phyloP scores from a whole-genome alignment of 2,888 invertebrate genomes.

The Drosophila niveifrons region DNA sequence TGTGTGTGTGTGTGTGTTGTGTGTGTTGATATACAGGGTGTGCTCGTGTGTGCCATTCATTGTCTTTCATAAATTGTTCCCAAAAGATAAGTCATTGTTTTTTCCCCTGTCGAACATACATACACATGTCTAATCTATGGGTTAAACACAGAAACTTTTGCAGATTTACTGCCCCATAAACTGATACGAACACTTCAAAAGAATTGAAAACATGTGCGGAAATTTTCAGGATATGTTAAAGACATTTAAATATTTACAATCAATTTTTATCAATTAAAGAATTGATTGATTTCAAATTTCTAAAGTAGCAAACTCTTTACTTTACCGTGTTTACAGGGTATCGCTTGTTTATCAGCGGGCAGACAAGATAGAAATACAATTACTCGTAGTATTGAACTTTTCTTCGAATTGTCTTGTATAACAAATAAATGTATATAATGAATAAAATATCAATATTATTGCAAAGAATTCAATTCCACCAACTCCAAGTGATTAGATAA shows the following conservation, averaged over 20 bases:
- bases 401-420: neutral
- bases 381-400: neutral
- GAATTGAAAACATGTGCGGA: neutral
- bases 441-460: slow-evolving; percentile 20
- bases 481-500: slow-evolving; percentile 45
- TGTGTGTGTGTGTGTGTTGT: neutral
- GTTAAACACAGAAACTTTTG: slow-evolving; percentile 10
- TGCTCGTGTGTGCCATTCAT: neutral
- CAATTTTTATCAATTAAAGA: too few relatives aligned
- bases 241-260: too few relatives aligned
- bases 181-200: neutral
- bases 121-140: slow-evolving; percentile 30
- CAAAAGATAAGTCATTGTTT: slow-evolving; percentile 3
- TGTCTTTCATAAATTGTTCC: slow-evolving; percentile 3
- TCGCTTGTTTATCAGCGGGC: neutral
- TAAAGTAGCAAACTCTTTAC: neutral
- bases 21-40: slow-evolving; percentile 2
- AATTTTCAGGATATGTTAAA: too few relatives aligned
- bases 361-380: neutral
- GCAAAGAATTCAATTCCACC: slow-evolving; percentile 17
- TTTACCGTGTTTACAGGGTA: neutral
- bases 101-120: slow-evolving; percentile 5
- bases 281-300: too few relatives aligned
- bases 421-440: slow-evolving; percentile 10
- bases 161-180: slow-evolving; percentile 17